Conservation (phyloP, 2,888 invertebrate species). For the Didymodactylos carnosus region DNA sequence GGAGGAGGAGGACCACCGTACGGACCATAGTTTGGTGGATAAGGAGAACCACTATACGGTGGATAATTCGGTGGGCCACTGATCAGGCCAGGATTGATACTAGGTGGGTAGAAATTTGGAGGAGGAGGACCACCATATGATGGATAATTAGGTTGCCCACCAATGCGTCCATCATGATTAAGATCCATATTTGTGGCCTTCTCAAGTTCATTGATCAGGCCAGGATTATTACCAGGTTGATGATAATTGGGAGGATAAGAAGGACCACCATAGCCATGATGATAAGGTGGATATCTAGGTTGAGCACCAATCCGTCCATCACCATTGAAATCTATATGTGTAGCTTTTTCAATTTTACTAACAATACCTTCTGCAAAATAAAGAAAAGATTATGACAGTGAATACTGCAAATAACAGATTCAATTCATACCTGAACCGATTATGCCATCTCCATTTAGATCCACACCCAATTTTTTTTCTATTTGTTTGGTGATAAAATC, state of each 20-base stretch:
- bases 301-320: not conserved
- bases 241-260: not conserved
- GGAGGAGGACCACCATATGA: no score
- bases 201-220: not conserved
- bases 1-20: no score
- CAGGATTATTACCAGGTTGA: not conserved
- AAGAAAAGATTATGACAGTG: not conserved
- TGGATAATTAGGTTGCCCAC: not conserved
- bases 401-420: not conserved
- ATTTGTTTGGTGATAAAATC: not conserved
- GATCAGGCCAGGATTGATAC: not conserved
- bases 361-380: not conserved
- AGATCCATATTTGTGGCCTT: not conserved
- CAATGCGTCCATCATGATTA: not conserved
- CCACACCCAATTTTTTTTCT: not conserved
- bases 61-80: not conserved
- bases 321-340: not conserved
- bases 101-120: not conserved
- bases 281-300: not conserved
- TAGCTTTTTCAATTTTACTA: not conserved
- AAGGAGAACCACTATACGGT: no score
- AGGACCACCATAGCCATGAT: not conserved
- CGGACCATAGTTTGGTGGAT: no score
- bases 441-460: not conserved
- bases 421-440: not conserved